These are phyloP conservation scores for Nibea albiflora DNA, from an alignment of 2,113 vertebrate genomes.

Conservation along the genomic window DNA sequence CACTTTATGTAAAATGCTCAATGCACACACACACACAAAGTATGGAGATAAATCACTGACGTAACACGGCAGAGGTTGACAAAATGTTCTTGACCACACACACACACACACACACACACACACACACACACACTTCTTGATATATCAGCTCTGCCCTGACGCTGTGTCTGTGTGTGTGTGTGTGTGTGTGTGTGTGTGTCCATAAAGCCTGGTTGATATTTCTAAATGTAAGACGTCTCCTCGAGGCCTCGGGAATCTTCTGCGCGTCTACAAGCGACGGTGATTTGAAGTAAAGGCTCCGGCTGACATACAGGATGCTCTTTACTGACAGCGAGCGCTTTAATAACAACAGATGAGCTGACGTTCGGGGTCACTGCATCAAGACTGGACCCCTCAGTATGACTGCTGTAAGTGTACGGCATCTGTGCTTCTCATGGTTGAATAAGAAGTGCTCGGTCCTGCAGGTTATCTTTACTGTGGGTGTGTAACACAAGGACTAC, in stretches of 20 bases:
- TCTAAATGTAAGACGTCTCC: slow-evolving; percentile 54
- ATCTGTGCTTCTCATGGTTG: too few species aligned
- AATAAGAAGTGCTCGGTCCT: too few species aligned
- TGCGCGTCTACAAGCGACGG: not conserved
- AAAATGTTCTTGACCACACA: not conserved
- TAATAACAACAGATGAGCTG: too few species aligned
- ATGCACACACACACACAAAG: not conserved
- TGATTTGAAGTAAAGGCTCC: slow-evolving; percentile 38
- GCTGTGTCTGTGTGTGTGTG: not conserved
- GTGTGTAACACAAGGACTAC: too few species aligned
- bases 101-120: too few species aligned
- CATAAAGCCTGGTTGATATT: slow-evolving; percentile 48
- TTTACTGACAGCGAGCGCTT: too few species aligned
- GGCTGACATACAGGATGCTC: slow-evolving; percentile 33
- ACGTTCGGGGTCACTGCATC: too few species aligned
- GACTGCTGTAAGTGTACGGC: too few species aligned
- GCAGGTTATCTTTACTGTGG: too few species aligned
- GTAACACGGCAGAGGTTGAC: not conserved
- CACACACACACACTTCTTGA: not conserved
- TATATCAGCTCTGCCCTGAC: slow-evolving; percentile 9
- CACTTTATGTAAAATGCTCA: not conserved
- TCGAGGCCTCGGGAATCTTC: slow-evolving; percentile 23
- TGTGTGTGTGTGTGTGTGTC: slow-evolving; percentile 14
- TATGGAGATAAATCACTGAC: too few species aligned
- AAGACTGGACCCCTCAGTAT: too few species aligned